Base-by-base conservation (phyloP, 2,113 vertebrate genomes). In the Mystacornis crossleyi region DNA sequence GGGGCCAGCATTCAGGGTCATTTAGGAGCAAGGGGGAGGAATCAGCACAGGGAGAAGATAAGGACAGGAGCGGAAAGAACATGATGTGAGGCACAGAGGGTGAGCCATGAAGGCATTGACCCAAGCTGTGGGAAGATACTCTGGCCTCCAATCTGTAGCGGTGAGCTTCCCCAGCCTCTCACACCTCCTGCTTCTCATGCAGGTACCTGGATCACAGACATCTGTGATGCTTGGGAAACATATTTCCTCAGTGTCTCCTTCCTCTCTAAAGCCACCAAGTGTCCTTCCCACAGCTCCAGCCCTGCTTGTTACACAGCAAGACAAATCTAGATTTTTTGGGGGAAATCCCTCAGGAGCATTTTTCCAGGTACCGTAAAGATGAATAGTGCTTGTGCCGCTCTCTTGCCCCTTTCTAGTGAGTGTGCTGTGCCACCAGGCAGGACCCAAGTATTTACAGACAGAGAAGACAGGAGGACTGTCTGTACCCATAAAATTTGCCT, bases 71-170 rank as follows among this genome's bases (percentile, higher is more conserved):
- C 8, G 84, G 11, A 18, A 66, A 26, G 48, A 62, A 38, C 6
- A 21, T 19, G 9, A 45, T 34, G 11, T 34, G 9, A 13, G 11
- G 4, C 21, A 42, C 1, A 67, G 45, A 65, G 8, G 3, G 0
- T 25, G 7, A 16, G 6, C 18, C 8, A 3, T 1, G 6, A 45
- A 80, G 33, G 3, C 7, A 45, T 10, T 25, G 16, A 45, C 16
- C 28, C 21, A 18, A 40, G 18, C 3, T 67, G 2, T 17, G 14
- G 4, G 8, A 9, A n/a, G 33, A 17, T 9, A 62, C 3, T 36
- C 25, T 31, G 24, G 62, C 6, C 9, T 48, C 47, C 18, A n/a
- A 1, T 18, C 20, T 1, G 2, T 5, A 13, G 4, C 3, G 9
- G 24, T 4, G 7, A 10, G 7, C 4, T 50, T 75, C 12, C 12